Conservation (phyloP, 2,113 vertebrate genomes). For the Phasianus colchicus region DNA sequence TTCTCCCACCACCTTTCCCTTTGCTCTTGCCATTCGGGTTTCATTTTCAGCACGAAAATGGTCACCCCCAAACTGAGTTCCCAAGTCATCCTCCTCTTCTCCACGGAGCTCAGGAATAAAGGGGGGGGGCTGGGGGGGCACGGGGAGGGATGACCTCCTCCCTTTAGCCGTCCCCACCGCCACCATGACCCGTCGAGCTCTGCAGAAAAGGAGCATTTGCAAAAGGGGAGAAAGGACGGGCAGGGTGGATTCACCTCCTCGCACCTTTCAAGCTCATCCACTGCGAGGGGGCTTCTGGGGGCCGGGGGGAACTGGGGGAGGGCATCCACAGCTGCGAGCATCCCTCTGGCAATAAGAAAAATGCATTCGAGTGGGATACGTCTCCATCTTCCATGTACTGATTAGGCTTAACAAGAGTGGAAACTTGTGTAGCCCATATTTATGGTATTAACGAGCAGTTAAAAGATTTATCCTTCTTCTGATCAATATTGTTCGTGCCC, state of each 20-base stretch:
- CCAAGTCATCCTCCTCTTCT: slow-evolving; percentile 38
- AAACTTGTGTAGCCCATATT: slow-evolving; percentile 78
- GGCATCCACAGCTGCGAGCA: slow-evolving; percentile 13
- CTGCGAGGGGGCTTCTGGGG: not conserved
- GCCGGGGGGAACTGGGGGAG: not conserved
- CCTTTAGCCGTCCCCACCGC: not conserved
- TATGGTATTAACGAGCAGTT: slow-evolving; percentile 82
- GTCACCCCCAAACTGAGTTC: slow-evolving; percentile 51
- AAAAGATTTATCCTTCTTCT: slow-evolving; percentile 80
- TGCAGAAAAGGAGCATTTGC: not conserved
- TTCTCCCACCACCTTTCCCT: slow-evolving; percentile 34
- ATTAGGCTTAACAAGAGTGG: slow-evolving; percentile 75
- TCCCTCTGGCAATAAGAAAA: slow-evolving; percentile 66
- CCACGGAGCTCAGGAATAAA: slow-evolving; percentile 5
- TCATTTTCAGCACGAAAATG: slow-evolving; percentile 53
- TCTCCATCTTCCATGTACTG: slow-evolving; percentile 53
- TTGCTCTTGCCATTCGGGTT: slow-evolving; percentile 38
- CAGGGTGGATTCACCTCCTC: slow-evolving; percentile 33
- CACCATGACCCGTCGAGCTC: not conserved
- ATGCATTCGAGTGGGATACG: slow-evolving; percentile 52
- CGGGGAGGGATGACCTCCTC: not conserved
- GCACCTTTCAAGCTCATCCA: slow-evolving; percentile 23
- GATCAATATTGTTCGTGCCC: slow-evolving; percentile 75
- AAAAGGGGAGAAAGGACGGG: not conserved
- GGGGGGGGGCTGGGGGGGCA: fast-evolving